These are phyloP conservation scores for Steatocranus sp. DNA, from an alignment of 2,797 vertebrate genomes.

Conservation along the genomic window DNA sequence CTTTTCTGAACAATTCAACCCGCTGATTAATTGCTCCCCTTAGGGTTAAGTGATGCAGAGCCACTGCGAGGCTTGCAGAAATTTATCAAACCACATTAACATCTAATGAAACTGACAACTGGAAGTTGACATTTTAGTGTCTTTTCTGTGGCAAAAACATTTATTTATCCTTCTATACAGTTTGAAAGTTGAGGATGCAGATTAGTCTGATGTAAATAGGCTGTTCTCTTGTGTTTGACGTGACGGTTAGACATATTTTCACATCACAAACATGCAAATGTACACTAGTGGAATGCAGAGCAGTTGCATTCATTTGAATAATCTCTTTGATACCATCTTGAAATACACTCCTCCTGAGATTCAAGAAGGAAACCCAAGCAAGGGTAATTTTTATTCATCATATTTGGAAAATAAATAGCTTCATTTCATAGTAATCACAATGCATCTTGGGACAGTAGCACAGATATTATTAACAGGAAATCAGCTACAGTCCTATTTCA, in stretches of 20 bases:
- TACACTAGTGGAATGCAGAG: not conserved
- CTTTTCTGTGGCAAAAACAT: not conserved
- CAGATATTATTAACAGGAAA: constrained; percentile 34
- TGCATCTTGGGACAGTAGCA: constrained; percentile 35
- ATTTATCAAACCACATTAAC: constrained; percentile 44
- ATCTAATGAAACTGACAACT: constrained; percentile 34
- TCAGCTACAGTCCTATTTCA: constrained; percentile 20
- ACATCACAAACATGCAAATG: constrained; percentile 55
- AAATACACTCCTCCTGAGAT: constrained; percentile 11
- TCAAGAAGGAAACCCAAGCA: constrained; percentile 35
- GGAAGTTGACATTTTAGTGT: not conserved
- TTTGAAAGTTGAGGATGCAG: not conserved
- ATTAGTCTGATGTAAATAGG: not conserved
- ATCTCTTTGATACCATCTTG: constrained; percentile 24
- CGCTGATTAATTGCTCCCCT: constrained; percentile 68
- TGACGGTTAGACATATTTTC: not conserved
- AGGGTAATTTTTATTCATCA: constrained; percentile 60
- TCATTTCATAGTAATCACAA: constrained; percentile 54
- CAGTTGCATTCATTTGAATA: constrained; percentile 44
- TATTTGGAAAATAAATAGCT: constrained; percentile 57
- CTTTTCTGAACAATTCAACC: constrained; percentile 63
- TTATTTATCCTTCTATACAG: not conserved
- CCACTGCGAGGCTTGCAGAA: constrained; percentile 20
- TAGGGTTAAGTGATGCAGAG: constrained; percentile 39
- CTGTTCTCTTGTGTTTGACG: constrained; percentile 13